Evolutionary conservation across 2,797 vertebrate genomes (phyloP), one percentile per base, ranked within the genome.

Genomic region (Oryzias sinensis): DNA sequence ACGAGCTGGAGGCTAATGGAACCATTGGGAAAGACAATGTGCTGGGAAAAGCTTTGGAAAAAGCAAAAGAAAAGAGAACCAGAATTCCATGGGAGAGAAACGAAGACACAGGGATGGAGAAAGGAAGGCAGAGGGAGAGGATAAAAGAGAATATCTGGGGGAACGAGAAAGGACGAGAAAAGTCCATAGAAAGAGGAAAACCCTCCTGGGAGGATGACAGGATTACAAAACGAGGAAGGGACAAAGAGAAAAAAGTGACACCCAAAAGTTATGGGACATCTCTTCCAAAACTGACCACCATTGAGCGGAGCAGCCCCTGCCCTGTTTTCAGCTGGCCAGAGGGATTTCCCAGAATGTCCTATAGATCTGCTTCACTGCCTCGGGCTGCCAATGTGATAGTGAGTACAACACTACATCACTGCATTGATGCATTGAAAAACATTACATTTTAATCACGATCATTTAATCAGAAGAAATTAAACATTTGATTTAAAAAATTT

Each of bases 301-400:
- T 65, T 42, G 61, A 72, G 84, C 60, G 70, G 66, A 88, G 53
- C 72, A 81, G 66, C 64, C 82, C 72, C 11, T 86, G 76, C 25
- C 82, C 79, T 4, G 65, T 76, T 62, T 87, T 82, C 58, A 83
- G 76, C 50, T 88, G 87, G 80, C 74, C 83, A 8, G 81, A 90
- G 1, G 76, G 78, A 27, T 89, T 81, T 65, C 83, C 83, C 0
- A 89, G 69, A 72, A 83, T 80, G 72, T 83, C 86, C 9, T 87
- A 89, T 66, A 92, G 89, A 78, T 90, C 92, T 49, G 86, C 93
- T 0, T 93, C 93, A 57, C 77, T 94, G 47, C 90, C 90, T 56
- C 90, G 92, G 77, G 82, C 88, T 53, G 62, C 82, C 59, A 90
- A 84, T 68, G 83, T 79, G 65, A 84, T 74, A 84, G 94, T 96